A percentile compares a stretch with the other conserved stretches of the same genome.
These are phyloP conservation scores for Archilochus colubris DNA, from an alignment of 2,113 vertebrate genomes.

Conservation along the genomic window DNA sequence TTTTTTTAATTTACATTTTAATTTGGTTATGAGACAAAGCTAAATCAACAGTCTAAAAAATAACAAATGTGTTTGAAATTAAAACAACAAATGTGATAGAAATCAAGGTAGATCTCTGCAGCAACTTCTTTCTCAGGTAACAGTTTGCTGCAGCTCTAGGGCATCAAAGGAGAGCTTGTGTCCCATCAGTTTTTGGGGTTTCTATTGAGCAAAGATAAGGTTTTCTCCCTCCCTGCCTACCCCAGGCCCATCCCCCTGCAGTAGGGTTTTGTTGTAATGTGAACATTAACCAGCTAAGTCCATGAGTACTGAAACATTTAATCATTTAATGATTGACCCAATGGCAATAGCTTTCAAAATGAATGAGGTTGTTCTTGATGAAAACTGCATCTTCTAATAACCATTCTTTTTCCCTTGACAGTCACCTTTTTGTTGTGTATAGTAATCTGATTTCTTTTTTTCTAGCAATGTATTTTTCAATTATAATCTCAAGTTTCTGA, in stretches of 20 bases:
- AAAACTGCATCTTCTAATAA: neutral
- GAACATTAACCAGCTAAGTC: neutral
- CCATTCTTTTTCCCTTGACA: neutral
- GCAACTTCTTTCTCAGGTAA: neutral
- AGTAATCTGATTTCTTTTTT: neutral
- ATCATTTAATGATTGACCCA: neutral
- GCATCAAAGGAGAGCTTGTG: neutral
- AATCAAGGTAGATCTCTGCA: neutral
- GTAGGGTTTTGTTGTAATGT: neutral
- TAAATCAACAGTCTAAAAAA: neutral
- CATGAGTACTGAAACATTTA: neutral
- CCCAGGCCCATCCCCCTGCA: neutral
- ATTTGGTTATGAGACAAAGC: neutral
- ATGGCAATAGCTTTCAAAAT: neutral
- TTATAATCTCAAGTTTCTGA: neutral
- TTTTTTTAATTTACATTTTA: slow-evolving; percentile 3
- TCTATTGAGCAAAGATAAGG: neutral
- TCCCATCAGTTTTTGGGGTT: neutral
- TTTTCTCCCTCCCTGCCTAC: neutral
- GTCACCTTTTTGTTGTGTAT: neutral
- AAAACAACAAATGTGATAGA: neutral
- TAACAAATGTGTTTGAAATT: too few species aligned
- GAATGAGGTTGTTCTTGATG: neutral
- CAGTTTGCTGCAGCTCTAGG: neutral
- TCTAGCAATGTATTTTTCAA: neutral